phyloP scores from a whole-genome alignment of 1,140 invertebrate species.

The Aphelenchoides besseyi region DNA sequence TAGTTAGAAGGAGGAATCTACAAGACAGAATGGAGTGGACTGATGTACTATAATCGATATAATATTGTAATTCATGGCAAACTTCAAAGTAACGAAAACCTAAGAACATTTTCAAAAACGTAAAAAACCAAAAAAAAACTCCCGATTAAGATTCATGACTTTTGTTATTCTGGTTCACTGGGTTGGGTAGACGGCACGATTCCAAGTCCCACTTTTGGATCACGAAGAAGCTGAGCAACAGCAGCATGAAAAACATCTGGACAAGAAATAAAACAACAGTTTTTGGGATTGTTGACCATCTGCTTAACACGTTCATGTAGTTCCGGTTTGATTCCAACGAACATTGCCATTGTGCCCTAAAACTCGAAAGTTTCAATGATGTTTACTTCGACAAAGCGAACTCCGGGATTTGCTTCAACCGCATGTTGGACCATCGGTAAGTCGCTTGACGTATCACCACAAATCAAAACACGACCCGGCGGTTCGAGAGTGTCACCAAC shows the following conservation, averaged over 20 bases:
- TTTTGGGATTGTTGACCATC: conserved; percentile 20
- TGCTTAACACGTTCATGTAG: conserved; percentile 31
- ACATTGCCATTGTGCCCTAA: conserved; percentile 43
- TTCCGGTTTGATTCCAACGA: conserved; percentile 31
- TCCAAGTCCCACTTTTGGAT: not conserved
- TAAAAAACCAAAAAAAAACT: too few species aligned
- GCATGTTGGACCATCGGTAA: conserved; percentile 55
- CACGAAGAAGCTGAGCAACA: conserved; percentile 23
- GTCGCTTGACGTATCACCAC: conserved; percentile 58
- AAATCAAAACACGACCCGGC: conserved; percentile 53
- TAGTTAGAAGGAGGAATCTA: too few species aligned
- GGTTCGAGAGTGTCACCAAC: conserved; percentile 45
- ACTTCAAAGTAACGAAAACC: too few species aligned
- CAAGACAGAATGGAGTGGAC: too few species aligned
- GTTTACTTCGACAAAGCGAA: conserved; percentile 25
- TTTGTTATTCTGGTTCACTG: too few species aligned
- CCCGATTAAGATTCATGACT: too few species aligned
- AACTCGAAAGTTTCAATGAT: conserved; percentile 22
- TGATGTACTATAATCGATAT: too few species aligned
- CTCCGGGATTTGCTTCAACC: conserved; percentile 43
- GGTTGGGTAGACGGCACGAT: too few species aligned
- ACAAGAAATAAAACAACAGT: conserved; percentile 45
- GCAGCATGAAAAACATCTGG: conserved; percentile 48
- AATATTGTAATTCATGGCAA: too few species aligned
- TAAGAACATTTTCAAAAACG: too few species aligned